Evolutionary conservation across 2,113 vertebrate genomes (phyloP).

Genomic region (Cyprinodon brontotheroides): DNA sequence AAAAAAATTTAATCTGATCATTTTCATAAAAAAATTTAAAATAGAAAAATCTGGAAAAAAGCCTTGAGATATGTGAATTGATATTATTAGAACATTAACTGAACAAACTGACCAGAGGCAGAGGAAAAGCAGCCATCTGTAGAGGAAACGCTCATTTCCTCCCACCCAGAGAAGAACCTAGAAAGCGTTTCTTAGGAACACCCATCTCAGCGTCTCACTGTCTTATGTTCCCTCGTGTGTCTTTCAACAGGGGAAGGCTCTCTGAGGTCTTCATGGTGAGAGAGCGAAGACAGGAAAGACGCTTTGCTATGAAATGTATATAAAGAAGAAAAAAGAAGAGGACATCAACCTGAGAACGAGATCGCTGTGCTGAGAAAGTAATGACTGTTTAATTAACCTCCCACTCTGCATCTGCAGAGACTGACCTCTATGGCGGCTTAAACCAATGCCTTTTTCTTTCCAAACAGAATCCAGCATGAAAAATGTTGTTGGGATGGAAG

Average conservation of each 20-base stretch:
- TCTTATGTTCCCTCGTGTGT: conserved; percentile 24
- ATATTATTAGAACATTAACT: too few relatives aligned
- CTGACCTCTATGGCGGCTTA: neutral
- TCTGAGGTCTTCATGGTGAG: conserved; percentile 96
- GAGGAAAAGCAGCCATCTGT: neutral
- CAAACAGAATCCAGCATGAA: conserved; percentile 92
- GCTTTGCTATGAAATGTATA: conserved; percentile 95
- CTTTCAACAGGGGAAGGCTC: conserved; percentile 89
- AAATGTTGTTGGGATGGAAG: conserved; percentile 93
- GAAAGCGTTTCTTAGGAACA: too few relatives aligned
- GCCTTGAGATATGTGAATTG: too few relatives aligned
- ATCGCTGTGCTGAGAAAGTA: conserved; percentile 92
- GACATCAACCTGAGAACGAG: conserved; percentile 94
- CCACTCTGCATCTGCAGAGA: neutral
- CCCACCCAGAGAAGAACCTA: neutral
- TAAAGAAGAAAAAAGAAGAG: conserved; percentile 91
- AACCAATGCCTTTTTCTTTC: conserved; percentile 17
- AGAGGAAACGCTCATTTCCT: neutral
- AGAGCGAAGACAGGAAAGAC: conserved; percentile 89
- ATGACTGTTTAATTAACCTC: conserved; percentile 15
- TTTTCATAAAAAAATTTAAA: too few relatives aligned
- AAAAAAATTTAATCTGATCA: too few relatives aligned
- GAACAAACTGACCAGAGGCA: neutral
- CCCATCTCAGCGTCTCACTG: neutral
- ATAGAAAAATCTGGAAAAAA: too few relatives aligned